Conservation (phyloP, 2,113 vertebrate genomes). For the Piprites chloris region DNA sequence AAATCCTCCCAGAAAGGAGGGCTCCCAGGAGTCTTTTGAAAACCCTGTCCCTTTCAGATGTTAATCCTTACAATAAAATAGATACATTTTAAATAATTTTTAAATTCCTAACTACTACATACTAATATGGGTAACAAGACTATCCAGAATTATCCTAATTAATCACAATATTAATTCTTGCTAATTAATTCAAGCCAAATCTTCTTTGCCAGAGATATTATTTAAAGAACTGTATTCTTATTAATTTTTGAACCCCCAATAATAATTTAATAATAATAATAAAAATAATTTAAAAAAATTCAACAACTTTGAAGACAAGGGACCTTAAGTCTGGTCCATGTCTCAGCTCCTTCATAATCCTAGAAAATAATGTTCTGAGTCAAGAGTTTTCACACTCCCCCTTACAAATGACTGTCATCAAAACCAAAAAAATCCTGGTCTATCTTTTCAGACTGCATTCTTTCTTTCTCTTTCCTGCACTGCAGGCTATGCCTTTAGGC, state of each 20-base stretch:
- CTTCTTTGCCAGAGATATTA: background rate
- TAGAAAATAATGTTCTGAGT: background rate
- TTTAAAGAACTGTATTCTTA: background rate
- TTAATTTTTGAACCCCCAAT: background rate
- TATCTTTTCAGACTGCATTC: slow-evolving; percentile 52
- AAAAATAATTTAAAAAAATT: too few species aligned
- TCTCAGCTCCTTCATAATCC: background rate
- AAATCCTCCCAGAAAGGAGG: background rate
- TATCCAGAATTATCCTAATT: slow-evolving; percentile 6
- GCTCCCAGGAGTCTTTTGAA: background rate
- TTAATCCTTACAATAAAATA: background rate
- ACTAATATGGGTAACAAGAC: background rate
- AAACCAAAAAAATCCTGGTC: slow-evolving; percentile 37
- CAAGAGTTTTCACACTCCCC: slow-evolving; percentile 47
- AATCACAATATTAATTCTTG: background rate
- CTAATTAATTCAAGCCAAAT: slow-evolving; percentile 16
- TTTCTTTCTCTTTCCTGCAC: slow-evolving; percentile 14
- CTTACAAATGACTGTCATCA: background rate
- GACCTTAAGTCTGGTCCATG: background rate
- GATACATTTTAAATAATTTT: background rate
- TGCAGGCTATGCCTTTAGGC: slow-evolving; percentile 48
- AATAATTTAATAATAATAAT: too few species aligned
- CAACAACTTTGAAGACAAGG: background rate
- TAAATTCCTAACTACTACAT: background rate
- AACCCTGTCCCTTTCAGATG: background rate